These are phyloP conservation scores for Loriculus beryllinus DNA, from an alignment of 2,797 vertebrate genomes.

Conservation along the genomic window DNA sequence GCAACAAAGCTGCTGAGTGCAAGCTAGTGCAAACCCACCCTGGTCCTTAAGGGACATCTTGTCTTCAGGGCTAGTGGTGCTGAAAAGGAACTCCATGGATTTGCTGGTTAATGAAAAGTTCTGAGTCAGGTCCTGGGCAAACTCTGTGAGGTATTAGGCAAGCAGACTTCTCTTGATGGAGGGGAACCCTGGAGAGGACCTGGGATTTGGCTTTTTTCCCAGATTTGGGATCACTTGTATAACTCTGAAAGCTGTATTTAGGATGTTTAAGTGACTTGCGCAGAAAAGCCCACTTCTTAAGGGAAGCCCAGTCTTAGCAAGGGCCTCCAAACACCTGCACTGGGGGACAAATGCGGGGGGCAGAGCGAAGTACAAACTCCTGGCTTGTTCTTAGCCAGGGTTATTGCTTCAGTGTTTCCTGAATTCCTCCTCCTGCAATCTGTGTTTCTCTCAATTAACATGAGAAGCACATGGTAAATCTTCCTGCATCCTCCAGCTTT, in stretches of 20 bases:
- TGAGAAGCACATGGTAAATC: neutral
- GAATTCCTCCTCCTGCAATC: neutral
- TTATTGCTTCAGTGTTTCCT: neutral
- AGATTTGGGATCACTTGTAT: neutral
- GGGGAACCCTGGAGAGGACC: neutral
- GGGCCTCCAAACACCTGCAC: neutral
- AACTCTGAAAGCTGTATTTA: neutral
- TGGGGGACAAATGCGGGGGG: neutral
- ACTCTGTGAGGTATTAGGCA: neutral
- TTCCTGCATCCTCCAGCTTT: neutral
- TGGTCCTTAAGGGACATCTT: neutral
- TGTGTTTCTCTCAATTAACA: neutral
- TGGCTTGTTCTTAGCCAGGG: neutral
- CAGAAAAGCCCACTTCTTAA: neutral
- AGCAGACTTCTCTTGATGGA: neutral
- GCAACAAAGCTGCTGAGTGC: neutral
- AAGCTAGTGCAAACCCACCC: neutral
- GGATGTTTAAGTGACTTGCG: accelerated
- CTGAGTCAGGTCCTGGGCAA: neutral
- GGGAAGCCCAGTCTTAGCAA: neutral
- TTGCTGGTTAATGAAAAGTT: neutral
- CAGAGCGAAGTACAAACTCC: neutral
- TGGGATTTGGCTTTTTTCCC: neutral
- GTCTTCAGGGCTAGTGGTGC: neutral
- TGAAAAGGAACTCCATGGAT: neutral